phyloP scores from a whole-genome alignment of 2,888 invertebrate species.

The Pyrrhia umbra region DNA sequence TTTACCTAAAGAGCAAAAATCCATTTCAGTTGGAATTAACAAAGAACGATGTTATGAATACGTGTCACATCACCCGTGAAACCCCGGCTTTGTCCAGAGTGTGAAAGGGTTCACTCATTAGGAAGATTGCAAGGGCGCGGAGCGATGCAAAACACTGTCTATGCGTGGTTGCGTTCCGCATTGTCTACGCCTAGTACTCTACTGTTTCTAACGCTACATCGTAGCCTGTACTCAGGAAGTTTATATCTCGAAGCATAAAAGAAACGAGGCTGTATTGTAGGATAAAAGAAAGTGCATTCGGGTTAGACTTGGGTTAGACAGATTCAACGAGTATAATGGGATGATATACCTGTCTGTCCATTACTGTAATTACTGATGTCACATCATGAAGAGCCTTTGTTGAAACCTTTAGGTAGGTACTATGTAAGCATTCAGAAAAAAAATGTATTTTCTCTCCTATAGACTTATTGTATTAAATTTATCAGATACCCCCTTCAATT shows the following conservation, averaged over 20 bases:
- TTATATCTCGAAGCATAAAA: constrained; percentile 78
- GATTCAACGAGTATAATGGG: constrained; percentile 73
- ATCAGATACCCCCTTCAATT: no score
- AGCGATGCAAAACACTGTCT: constrained; percentile 82
- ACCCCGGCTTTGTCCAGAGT: constrained; percentile 87
- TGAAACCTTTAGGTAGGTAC: no score
- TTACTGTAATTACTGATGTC: constrained; percentile 76
- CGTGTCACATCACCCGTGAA: constrained; percentile 87
- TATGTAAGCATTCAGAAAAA: no score
- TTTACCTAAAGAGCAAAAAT: constrained; percentile 66
- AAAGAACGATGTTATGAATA: constrained; percentile 83
- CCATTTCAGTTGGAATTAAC: constrained; percentile 78
- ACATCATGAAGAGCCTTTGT: neutral
- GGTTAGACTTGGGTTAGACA: constrained; percentile 70
- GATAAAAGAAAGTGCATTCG: constrained; percentile 82
- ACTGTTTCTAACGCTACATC: constrained; percentile 75
- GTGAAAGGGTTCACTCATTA: constrained; percentile 90
- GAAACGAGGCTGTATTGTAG: constrained; percentile 73
- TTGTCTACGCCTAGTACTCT: constrained; percentile 79
- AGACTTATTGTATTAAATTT: no score
- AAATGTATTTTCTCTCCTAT: no score
- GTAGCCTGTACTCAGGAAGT: constrained; percentile 80
- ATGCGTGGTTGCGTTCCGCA: constrained; percentile 75
- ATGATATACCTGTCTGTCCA: constrained; percentile 70
- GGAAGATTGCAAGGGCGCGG: constrained; percentile 89